A percentile compares a stretch with the other conserved stretches of the same genome.
Evolutionary conservation across 2,888 invertebrate genomes (phyloP).

Genomic region (Sympetrum striolatum): DNA sequence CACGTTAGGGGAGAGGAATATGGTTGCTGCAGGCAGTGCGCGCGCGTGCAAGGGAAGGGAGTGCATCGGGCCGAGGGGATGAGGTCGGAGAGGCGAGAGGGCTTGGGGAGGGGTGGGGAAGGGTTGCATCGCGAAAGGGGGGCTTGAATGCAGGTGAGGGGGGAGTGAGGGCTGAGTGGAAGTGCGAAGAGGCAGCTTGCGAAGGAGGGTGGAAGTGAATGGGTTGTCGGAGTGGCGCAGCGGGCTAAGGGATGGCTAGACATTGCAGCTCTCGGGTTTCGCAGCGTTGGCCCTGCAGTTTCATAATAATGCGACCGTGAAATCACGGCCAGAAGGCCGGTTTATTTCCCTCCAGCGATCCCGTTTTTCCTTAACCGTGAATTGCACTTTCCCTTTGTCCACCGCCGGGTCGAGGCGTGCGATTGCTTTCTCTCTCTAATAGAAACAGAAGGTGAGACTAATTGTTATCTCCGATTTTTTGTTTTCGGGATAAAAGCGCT

Average conservation of each 20-base stretch:
- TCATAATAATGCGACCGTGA: background rate
- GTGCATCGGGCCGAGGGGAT: background rate
- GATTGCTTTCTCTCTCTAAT: too few relatives aligned
- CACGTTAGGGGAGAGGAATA: background rate
- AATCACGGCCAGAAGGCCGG: background rate
- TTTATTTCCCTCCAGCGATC: too few relatives aligned
- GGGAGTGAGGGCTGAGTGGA: background rate
- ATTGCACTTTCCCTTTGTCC: too few relatives aligned
- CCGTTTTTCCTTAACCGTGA: too few relatives aligned
- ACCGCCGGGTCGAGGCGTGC: too few relatives aligned
- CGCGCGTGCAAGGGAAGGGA: background rate
- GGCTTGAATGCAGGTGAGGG: background rate
- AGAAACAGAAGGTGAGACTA: too few relatives aligned
- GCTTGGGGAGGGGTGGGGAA: background rate
- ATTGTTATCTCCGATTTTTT: too few relatives aligned
- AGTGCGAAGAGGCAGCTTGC: background rate
- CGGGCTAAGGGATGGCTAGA: background rate
- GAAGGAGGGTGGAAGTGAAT: background rate
- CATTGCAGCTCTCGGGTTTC: background rate
- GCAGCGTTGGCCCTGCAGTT: background rate
- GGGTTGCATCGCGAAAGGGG: background rate
- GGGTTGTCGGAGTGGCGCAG: conserved; percentile 5
- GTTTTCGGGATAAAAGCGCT: too few relatives aligned
- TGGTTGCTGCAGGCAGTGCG: conserved; percentile 14
- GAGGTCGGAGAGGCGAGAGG: background rate